Conservation (phyloP, 2,113 vertebrate species). For the Antechinus flavipes region DNA sequence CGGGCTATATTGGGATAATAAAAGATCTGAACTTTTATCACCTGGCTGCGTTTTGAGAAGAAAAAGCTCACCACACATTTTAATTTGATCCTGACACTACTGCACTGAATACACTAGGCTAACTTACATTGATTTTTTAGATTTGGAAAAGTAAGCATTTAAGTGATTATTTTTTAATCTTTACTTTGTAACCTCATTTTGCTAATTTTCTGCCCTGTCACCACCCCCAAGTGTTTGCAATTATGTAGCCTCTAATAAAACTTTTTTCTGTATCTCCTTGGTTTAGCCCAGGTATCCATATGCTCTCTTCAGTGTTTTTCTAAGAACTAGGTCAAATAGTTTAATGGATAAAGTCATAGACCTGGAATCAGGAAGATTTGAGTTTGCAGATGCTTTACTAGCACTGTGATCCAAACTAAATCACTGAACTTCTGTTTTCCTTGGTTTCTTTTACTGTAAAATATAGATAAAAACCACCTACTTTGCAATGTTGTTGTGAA, state of each 20-base stretch:
- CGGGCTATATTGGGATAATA: too few relatives aligned
- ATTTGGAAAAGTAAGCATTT: not conserved
- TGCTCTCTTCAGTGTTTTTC: not conserved
- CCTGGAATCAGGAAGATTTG: not conserved
- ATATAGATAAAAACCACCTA: not conserved
- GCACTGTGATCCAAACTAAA: not conserved
- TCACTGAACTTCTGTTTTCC: not conserved
- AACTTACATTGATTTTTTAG: not conserved
- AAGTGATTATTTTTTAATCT: not conserved
- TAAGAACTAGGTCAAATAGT: not conserved
- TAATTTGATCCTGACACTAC: not conserved
- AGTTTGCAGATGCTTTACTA: not conserved
- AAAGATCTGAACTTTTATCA: too few relatives aligned
- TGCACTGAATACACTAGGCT: not conserved
- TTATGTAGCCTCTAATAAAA: not conserved
- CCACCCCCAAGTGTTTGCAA: not conserved
- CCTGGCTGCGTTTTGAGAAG: too few relatives aligned
- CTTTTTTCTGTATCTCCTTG: not conserved
- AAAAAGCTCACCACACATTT: too few relatives aligned
- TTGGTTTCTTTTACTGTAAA: not conserved
- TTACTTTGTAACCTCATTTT: not conserved
- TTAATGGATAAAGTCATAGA: not conserved
- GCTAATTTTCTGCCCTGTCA: not conserved
- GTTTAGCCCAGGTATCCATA: not conserved
- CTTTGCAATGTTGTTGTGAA: not conserved